phyloP scores from a whole-genome alignment of 1,140 invertebrate species.

The Microplitis demolitor region DNA sequence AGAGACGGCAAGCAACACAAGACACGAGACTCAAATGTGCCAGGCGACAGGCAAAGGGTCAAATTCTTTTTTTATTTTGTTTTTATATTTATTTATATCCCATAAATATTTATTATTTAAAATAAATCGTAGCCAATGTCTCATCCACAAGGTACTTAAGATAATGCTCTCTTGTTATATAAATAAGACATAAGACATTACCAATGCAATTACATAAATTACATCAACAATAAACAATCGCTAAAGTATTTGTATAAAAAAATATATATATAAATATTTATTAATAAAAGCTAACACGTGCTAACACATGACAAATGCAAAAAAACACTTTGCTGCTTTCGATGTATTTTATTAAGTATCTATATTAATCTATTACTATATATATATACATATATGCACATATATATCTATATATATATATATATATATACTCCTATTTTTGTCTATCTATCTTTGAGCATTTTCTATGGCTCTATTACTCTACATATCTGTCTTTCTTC shows the following conservation, averaged over 20 bases:
- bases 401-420: constrained; percentile 42
- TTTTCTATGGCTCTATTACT: constrained; percentile 39
- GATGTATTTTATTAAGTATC: constrained; percentile 58
- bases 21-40: constrained; percentile 59
- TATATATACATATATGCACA: constrained; percentile 35
- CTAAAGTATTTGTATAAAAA: constrained; percentile 8
- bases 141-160: no score
- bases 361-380: constrained; percentile 24
- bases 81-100: background rate
- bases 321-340: constrained; percentile 60
- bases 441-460: constrained; percentile 50
- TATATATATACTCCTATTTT: constrained; percentile 12
- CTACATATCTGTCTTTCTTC: constrained; percentile 47
- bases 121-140: background rate
- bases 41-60: constrained; percentile 54
- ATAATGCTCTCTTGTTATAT: no score
- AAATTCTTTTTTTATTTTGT: constrained; percentile 35
- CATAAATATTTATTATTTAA: background rate
- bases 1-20: constrained; percentile 55
- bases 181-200: no score
- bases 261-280: background rate
- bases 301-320: constrained; percentile 44
- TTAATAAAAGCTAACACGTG: background rate
- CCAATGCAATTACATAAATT: constrained; percentile 10
- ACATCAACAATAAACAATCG: background rate